These are phyloP conservation scores for Saguinus midas DNA, from an alignment of 2,113 vertebrate species.

Conservation along the genomic window DNA sequence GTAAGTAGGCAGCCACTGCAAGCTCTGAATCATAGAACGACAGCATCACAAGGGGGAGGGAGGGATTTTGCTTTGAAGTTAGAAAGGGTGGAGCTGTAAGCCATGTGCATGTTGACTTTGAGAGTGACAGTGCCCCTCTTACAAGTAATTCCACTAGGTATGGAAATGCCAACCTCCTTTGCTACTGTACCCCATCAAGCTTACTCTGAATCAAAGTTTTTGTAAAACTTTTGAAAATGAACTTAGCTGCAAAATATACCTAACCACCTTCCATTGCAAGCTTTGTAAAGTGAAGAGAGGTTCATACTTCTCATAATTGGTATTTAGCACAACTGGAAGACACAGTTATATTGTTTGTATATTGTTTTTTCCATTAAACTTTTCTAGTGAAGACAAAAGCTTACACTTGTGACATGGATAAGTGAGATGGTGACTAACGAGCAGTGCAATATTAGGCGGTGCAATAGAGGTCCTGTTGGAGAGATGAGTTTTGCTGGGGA, in stretches of 20 bases:
- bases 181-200: neutral
- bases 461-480: neutral
- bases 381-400: conserved; percentile 9
- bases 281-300: neutral
- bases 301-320: neutral
- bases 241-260: conserved; percentile 14
- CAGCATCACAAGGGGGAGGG: neutral
- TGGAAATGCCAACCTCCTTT: neutral
- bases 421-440: neutral
- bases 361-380: neutral
- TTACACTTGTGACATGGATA: neutral
- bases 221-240: conserved; percentile 25
- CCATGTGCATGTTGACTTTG: neutral
- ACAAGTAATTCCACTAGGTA: neutral
- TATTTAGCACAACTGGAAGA: conserved; percentile 45
- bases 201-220: neutral
- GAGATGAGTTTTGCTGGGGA: neutral
- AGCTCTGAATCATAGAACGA: neutral
- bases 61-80: too few relatives aligned
- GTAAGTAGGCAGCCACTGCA: neutral
- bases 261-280: neutral
- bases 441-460: neutral
- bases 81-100: neutral
- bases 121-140: neutral
- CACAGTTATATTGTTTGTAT: neutral